Conservation (phyloP, 2,888 invertebrate species). For the Bellardia bayeri region DNA sequence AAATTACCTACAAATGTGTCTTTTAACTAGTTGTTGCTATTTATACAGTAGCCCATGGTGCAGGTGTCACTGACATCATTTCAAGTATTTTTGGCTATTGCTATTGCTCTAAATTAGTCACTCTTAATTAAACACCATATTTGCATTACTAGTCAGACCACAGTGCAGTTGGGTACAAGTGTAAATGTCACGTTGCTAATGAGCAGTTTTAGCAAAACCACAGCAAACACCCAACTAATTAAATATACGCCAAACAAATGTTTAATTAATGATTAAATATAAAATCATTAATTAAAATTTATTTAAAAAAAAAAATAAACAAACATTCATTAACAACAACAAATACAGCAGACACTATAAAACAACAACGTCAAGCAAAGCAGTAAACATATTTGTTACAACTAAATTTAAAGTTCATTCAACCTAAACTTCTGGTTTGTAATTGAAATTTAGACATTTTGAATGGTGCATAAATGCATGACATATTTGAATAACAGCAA, state of each 20-base stretch:
- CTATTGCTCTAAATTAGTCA: conserved; percentile 4
- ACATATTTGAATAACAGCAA: background rate
- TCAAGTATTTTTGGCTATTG: background rate
- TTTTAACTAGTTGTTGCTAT: no score
- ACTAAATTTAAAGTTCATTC: conserved; percentile 64
- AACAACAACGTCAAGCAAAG: background rate
- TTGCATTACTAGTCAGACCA: conserved; percentile 5
- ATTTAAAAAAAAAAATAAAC: conserved; percentile 11
- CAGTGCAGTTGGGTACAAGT: background rate
- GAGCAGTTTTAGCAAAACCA: conserved; percentile 37
- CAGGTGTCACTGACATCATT: background rate
- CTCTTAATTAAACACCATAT: conserved; percentile 21
- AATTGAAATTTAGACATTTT: background rate
- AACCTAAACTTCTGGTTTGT: conserved; percentile 28
- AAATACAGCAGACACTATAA: background rate
- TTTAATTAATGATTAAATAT: conserved; percentile 43
- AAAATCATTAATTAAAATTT: conserved; percentile 40
- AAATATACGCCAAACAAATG: conserved; percentile 34
- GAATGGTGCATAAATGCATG: conserved; percentile 42
- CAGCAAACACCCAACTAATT: conserved; percentile 40
- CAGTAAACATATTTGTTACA: conserved; percentile 23
- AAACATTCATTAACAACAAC: conserved; percentile 43
- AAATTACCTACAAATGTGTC: no score
- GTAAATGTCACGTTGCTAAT: conserved; percentile 44
- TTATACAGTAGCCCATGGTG: no score